Evolutionary conservation across 2,888 invertebrate species (phyloP), one percentile per base, ranked within the genome.

Genomic region (Heliothis peltigera): DNA sequence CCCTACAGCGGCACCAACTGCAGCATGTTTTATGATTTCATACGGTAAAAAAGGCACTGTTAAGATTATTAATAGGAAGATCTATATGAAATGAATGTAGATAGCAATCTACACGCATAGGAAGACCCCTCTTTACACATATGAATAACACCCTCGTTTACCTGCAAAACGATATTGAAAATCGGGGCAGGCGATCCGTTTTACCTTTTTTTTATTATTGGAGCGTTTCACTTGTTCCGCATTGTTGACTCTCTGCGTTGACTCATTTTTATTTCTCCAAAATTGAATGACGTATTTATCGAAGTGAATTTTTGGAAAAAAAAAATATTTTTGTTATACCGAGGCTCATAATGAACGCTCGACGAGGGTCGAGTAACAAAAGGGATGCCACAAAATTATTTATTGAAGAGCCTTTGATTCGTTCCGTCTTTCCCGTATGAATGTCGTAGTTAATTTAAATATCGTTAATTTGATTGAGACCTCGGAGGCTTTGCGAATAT

Each of bases 191-290:
- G 81, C 87, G 87, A 88, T 87, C 86, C 87, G 84, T 87, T 91
- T 86, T 86, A 87, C 90, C 89, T 90, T 89, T 90, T 35, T 82
- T 86, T 91, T 90, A 89, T 91, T 91, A 91, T 90, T 87, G 88
- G 86, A 89, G 87, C 89, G 81, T 89, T 92, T 91, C 89, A 91
- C 91, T 92, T 90, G 89, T 92, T 92, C 88, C 91, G 85, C 89
- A 87, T 90, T 91, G 91, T 91, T 92, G 90, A 90, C 85, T 89
- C 84, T 72, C 84, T 81, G 83, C 87, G 87, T 89, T 83, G 86
- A 89, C 86, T 89, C 87, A 87, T 89, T 91, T 91, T 89, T 89
- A 88, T 89, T 89, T 86, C 84, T 80, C 80, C 75, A 70, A 74
- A 89, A 87, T 90, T 79, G 88, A 89, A 89, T 87, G 87, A 90